Base-by-base conservation (phyloP, 2,797 vertebrate species). In the Sitta carolinensis region DNA sequence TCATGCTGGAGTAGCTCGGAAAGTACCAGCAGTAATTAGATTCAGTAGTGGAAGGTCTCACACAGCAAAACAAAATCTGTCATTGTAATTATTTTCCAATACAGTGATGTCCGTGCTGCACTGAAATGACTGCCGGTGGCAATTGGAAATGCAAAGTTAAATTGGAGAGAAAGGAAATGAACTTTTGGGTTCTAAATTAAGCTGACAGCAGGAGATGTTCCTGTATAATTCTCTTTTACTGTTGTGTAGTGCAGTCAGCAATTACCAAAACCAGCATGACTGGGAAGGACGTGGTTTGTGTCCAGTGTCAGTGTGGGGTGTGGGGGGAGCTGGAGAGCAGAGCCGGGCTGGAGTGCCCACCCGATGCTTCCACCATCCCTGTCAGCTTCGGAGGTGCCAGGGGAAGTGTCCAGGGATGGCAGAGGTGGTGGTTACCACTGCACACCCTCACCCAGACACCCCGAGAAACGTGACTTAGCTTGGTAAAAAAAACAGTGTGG, bases 11-110 rank as follows among this genome's bases (percentile, higher is more conserved):
- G 77, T 58, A 95, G 73, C 93, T 91, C 36, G 4, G 92, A 67
- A 96, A 96, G 47, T 58, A 93, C 72, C 94, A 88, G 80, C n/a
- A 34, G 85, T 96, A 95, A 97, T 97, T 93, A 92, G 92, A 84
- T 90, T 89, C 59, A 10, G 5, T 32, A 43, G 83, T 63, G 69
- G 89, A 95, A 95, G 73, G 62, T 81, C 84, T 96, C 76, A 34
- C 36, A 57, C 29, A 84, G 93, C 83, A 89, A 95, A 96, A 93
- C 87, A 96, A 90, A 91, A 87, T 91, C 93, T 94, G 84, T 93
- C 91, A 85, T 42, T 83, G 82, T 78, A 85, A 95, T 97, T 95
- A 93, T 94, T 95, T 94, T 87, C 87, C 45, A 7, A 87, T 90
- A 57, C 11, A 11, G 52, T 11, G 48, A 80, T 86, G 92, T 72